Base-by-base conservation (phyloP, 2,113 vertebrate genomes). In the Dicerorhinus sumatrensis region DNA sequence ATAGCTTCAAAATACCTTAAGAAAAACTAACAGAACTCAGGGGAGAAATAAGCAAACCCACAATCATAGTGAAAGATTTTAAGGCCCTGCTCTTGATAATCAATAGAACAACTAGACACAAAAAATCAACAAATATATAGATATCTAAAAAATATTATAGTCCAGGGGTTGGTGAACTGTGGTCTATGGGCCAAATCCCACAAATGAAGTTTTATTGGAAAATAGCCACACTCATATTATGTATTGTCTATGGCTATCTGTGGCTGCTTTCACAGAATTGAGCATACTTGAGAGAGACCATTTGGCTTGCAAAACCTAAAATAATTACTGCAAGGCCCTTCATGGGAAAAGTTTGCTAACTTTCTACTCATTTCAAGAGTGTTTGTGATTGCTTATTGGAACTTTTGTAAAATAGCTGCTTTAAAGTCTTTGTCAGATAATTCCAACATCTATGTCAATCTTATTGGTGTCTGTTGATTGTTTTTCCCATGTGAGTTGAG, bases 11-110 rank as follows among this genome's bases (percentile, higher is more conserved):
- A 75, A 75, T 82, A 73, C 14, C 83, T 87, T 42, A 60, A 75
- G 67, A 36, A 92, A 95, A 87, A 73, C 23, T 84, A 90, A 69
- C 33, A 60, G 70, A 77, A 76, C 70, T 84, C 39, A 67, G 54
- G 67, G 48, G 18, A 88, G 18, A 70, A 96, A 81, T 60, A 82
- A 88, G 39, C 48, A 77, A 85, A 73, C 17, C 6, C 60, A 11
- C 60, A 88, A 67, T 70, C 51, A 79, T 4, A 33, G 31, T 20
- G 67, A 88, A 92, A 75, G 58, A 88, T 82, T 65, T 81, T 75
- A 82, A 75, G 48, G 89, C 1, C 11, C 10, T 83, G 16, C 33
- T 93, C 18, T 76, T 69, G 36, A 82, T 29, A 92, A 75, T 46
- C 11, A 25, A 79, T n/a, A 65, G 73, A 65, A 62, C 29, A 93